Percentiles rank a stretch among this genome's conserved stretches.
Conservation (phyloP, 2,888 invertebrate genomes). For the Epirrhoe tristata region DNA sequence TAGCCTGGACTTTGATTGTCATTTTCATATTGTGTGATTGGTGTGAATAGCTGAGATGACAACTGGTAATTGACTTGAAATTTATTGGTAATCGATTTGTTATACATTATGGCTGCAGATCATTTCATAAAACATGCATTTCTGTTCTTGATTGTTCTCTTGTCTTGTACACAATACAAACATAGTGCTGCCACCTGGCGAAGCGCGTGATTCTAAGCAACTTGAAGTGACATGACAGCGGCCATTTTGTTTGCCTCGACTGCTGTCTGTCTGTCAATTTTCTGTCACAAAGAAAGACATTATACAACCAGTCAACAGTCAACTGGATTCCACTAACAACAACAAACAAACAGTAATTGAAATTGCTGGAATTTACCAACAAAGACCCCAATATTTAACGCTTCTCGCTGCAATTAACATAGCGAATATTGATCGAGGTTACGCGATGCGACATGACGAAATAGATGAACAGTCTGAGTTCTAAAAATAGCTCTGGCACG, state of each 20-base stretch:
- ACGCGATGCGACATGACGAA: slow-evolving; percentile 53
- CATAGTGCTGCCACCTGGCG: slow-evolving; percentile 68
- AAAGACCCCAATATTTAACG: neutral
- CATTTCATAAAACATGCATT: too few species aligned
- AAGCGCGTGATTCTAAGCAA: slow-evolving; percentile 67
- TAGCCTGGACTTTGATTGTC: too few species aligned
- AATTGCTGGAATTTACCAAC: neutral
- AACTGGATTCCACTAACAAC: slow-evolving; percentile 72
- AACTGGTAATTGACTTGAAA: too few species aligned
- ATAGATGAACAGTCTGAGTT: slow-evolving; percentile 61
- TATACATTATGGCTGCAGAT: too few species aligned
- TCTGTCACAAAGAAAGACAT: slow-evolving; percentile 76
- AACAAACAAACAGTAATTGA: slow-evolving; percentile 62
- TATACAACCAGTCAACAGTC: slow-evolving; percentile 62
- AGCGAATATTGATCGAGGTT: slow-evolving; percentile 57
- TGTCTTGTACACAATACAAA: too few species aligned
- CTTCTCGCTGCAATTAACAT: slow-evolving; percentile 19
- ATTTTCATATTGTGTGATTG: too few species aligned
- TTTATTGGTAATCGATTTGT: too few species aligned
- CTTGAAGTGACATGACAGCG: slow-evolving; percentile 46
- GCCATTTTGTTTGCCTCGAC: slow-evolving; percentile 74
- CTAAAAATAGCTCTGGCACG: slow-evolving; percentile 79
- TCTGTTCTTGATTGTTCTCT: too few species aligned
- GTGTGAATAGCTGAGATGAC: too few species aligned
- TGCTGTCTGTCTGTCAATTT: slow-evolving; percentile 81